Evolutionary conservation across 2,888 invertebrate genomes (phyloP).

Genomic region (Trimorus sp.): DNA sequence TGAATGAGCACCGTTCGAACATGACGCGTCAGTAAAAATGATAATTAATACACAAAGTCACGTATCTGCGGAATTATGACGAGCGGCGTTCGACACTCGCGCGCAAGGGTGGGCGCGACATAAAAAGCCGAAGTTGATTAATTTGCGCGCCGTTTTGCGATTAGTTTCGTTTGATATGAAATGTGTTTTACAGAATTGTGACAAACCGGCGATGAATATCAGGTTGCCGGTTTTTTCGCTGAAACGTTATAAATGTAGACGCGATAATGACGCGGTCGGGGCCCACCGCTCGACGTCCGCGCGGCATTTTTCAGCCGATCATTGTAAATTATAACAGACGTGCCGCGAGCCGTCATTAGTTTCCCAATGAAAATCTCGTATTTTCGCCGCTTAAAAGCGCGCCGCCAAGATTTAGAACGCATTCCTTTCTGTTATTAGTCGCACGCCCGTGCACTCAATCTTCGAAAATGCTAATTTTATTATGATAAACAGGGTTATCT

Average conservation of each 20-base stretch:
- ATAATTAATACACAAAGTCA: constrained; percentile 21
- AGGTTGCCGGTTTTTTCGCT: constrained; percentile 20
- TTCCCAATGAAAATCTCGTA: constrained; percentile 13
- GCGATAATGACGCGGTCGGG: not conserved
- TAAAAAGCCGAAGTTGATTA: constrained; percentile 11
- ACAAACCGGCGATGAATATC: constrained; percentile 5
- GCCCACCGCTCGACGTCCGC: not conserved
- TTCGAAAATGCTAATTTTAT: constrained; percentile 54
- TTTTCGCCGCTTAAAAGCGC: constrained; percentile 3
- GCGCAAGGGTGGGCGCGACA: too few relatives aligned
- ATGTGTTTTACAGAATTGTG: constrained; percentile 13
- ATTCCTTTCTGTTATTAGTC: constrained; percentile 2
- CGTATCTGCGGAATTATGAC: constrained; percentile 8
- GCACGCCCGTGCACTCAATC: constrained; percentile 10
- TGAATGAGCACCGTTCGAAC: constrained; percentile 22
- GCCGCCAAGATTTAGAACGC: not conserved
- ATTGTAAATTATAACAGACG: not conserved
- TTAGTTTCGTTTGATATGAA: constrained; percentile 8
- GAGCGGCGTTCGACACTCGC: not conserved
- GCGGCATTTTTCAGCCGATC: not conserved
- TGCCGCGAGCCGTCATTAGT: not conserved
- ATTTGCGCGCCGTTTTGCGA: constrained; percentile 7
- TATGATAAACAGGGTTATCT: constrained; percentile 51
- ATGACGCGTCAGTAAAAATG: constrained; percentile 22
- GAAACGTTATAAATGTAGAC: constrained; percentile 10